Base-by-base conservation (phyloP, 1,140 invertebrate species). In the Drosophila miranda region DNA sequence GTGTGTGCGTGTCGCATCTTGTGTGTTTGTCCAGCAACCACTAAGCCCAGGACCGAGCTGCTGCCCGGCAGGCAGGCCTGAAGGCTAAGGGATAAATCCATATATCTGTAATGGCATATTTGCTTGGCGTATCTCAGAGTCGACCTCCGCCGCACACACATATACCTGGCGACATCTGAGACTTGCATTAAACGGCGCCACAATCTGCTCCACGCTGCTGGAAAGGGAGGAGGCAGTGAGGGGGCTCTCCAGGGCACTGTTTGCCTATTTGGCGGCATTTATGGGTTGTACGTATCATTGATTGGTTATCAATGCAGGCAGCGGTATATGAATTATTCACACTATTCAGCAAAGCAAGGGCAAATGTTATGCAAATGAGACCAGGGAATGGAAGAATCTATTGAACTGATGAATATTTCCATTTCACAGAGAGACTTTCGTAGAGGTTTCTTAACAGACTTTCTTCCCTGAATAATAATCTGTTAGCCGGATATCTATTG, bases 211-310 rank as follows among this genome's bases (percentile, higher is more conserved):
- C 66, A 11, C 2, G 26, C 5, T 23, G 26, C 21, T 30, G 43
- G 46, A 48, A 48, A 16, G 16, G 16, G 16, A 0, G 16, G 16
- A 16, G 16, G 16, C 16, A 48, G 57, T 62, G 28, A 43, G 34
- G 26, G 14, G 48, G 34, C 16, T 16, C 16, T 16, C 16, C 11
- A 13, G 34, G 13, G 48, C 9, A 34, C 45, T 63, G 52, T 53
- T 73, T 64, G 57, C 42, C 43, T 19, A 55, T 53, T 74, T 60
- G 56, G 44, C 70, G 16, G 53, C 50, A 75, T 75, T 75, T 75
- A 61, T 57, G 53, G 34, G 3, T 11, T 38, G 9, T 13, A 38
- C 38, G 45, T 66, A 57, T 60, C 52, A 68, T 75, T 68, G 46
- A 52, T 34, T 43, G 52, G 48, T 44, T 74, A 59, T 67, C 51